Evolutionary conservation across 1,140 invertebrate genomes (phyloP).

Genomic region (Cyclina sinensis): DNA sequence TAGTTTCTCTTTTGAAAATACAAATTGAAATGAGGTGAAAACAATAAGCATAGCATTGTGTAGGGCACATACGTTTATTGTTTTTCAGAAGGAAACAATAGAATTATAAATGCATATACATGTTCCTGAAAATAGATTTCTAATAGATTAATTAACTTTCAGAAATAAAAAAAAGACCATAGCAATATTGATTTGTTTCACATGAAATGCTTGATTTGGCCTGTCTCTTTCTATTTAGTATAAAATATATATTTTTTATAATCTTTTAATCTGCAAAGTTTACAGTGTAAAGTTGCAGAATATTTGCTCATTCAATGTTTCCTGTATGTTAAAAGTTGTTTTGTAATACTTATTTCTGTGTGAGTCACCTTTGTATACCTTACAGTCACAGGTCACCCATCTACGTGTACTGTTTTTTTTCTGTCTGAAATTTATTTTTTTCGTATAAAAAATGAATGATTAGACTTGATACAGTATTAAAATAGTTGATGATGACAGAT

Average conservation of each 20-base stretch:
- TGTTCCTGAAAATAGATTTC: not conserved
- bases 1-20: slow-evolving; percentile 21
- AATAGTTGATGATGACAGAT: slow-evolving; percentile 29
- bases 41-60: slow-evolving; percentile 10
- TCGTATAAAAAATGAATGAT: not conserved
- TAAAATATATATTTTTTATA: too few relatives aligned
- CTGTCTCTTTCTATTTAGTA: not conserved
- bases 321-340: too few relatives aligned
- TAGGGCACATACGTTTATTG: slow-evolving; percentile 6
- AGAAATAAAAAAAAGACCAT: slow-evolving; percentile 14
- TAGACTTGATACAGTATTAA: slow-evolving; percentile 23
- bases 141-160: not conserved
- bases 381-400: not conserved
- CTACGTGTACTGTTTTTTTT: not conserved
- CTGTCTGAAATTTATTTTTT: not conserved
- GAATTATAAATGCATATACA: slow-evolving; percentile 35
- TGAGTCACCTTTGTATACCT: not conserved
- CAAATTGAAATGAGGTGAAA: not conserved
- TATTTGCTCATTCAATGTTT: too few relatives aligned
- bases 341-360: not conserved
- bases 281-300: too few relatives aligned
- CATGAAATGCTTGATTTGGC: not conserved
- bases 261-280: too few relatives aligned
- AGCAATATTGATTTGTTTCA: slow-evolving; percentile 12
- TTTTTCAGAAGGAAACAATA: not conserved